Evolutionary conservation across 2,113 vertebrate species (phyloP), one percentile per base, ranked within the genome.

Genomic region (Chitala chitala): DNA sequence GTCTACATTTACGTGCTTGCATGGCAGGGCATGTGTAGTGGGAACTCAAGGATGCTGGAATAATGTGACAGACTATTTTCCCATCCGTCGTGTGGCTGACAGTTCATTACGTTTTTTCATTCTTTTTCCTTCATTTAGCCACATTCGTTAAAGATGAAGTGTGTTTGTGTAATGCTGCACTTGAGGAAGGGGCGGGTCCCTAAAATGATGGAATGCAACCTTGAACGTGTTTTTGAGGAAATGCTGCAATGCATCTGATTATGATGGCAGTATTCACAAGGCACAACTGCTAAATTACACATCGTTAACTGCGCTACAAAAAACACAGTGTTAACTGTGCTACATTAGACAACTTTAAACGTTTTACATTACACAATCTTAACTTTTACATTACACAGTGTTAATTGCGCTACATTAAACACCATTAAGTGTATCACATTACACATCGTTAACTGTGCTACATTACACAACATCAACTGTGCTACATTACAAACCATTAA

Each of bases 101-200:
- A 42, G 61, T 55, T 54, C 42, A 74, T 74, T 68, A 51, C 50
- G 20, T 73, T 44, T 64, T 74, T 55, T 74, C 22, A 40, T 72
- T 72, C 26, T 22, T n/a, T 12, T 55, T 26, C 12, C 42, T 66
- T 66, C 38, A 55, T 44, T 40, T 29, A 68, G 33, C 42, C 24
- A 42, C 22, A 2, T 48, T 31, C 24, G 13, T 68, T 68, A 46
- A 44, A 46, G 42, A 42, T 24, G 40, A 48, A 38, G 13, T 72
- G 24, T 58, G 17, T 55, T 72, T 42, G 22, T 58, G 13, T n/a
- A 33, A 24, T n/a, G 15, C 10, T 15, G 22, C 22, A 44, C 53
- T 26, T 58, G 50, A 29, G 29, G 5, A 50, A 4, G 2, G 17
- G 44, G 9, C 26, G 1, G 46, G 46, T n/a, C 1, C 5, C 22